Percentiles rank a stretch among this genome's conserved stretches.
These are phyloP conservation scores for Hormiphora californensis DNA, from an alignment of 37 sponge, comb jelly and placozoan species.

Conservation along the genomic window DNA sequence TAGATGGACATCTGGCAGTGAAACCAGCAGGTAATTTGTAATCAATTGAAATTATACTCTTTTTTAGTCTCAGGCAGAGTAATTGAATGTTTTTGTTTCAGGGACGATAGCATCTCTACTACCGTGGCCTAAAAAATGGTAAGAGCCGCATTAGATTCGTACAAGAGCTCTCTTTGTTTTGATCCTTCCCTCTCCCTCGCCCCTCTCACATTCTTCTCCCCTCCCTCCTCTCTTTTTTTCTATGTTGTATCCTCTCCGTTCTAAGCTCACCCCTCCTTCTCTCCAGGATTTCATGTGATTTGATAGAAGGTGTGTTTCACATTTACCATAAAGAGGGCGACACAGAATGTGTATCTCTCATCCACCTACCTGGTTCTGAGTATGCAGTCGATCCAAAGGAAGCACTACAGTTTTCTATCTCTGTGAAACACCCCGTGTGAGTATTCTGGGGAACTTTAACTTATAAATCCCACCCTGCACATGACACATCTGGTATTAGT, in stretches of 20 bases:
- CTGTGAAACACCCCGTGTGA: conserved; percentile 11
- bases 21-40: conserved; percentile 19
- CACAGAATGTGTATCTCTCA: neutral
- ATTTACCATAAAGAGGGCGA: conserved; percentile 35
- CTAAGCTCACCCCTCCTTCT: no score
- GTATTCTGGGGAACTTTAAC: no score
- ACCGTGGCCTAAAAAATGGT: conserved; percentile 54
- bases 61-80: no score
- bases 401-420: conserved; percentile 1
- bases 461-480: no score
- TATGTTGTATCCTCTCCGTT: no score
- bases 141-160: no score
- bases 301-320: conserved; percentile 19
- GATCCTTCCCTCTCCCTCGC: no score
- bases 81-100: neutral
- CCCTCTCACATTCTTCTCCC: no score
- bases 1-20: conserved; percentile 9
- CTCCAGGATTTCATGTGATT: conserved; percentile 37
- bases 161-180: no score
- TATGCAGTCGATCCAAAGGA: conserved; percentile 49
- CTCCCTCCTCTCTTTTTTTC: no score
- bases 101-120: conserved; percentile 41
- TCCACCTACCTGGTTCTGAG: conserved; percentile 40
- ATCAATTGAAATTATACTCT: no score
- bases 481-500: no score